A percentile compares a stretch with the other conserved stretches of the same genome.
Conservation (phyloP, 2,797 vertebrate species). For the Spondyliosoma cantharus region DNA sequence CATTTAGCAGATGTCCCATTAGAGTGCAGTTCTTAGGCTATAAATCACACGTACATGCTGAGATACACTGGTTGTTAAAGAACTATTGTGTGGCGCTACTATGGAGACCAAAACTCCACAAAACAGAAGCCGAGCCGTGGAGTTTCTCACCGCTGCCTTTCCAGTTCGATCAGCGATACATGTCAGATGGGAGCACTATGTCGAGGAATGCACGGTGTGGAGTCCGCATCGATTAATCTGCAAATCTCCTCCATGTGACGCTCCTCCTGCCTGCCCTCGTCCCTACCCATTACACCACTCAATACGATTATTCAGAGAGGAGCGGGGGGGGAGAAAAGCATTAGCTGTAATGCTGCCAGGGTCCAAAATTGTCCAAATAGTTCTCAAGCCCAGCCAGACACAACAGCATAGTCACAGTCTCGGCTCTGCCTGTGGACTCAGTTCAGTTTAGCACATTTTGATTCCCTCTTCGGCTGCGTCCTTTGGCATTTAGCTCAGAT, state of each 20-base stretch:
- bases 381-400: slow-evolving; percentile 71
- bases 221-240: slow-evolving; percentile 64
- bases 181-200: slow-evolving; percentile 40
- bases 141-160: slow-evolving; percentile 36
- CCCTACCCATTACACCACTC: slow-evolving; percentile 58
- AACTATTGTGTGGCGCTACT: background rate
- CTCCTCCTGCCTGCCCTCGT: slow-evolving; percentile 48
- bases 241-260: slow-evolving; percentile 76
- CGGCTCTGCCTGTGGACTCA: slow-evolving; percentile 46
- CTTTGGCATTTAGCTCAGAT: slow-evolving; percentile 51
- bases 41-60: too few relatives aligned
- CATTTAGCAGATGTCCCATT: background rate
- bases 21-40: too few relatives aligned
- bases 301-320: slow-evolving; percentile 64
- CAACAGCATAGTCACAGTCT: slow-evolving; percentile 67
- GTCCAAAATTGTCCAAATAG: slow-evolving; percentile 73
- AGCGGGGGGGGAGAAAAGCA: slow-evolving; percentile 37
- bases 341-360: slow-evolving; percentile 62
- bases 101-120: background rate
- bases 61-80: background rate
- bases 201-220: slow-evolving; percentile 37
- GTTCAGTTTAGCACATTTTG: slow-evolving; percentile 38
- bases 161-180: slow-evolving; percentile 41
- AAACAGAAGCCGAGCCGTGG: slow-evolving; percentile 20
- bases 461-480: slow-evolving; percentile 44